phyloP scores from a whole-genome alignment of 2,888 invertebrate species.

The Phyllotreta striolata region DNA sequence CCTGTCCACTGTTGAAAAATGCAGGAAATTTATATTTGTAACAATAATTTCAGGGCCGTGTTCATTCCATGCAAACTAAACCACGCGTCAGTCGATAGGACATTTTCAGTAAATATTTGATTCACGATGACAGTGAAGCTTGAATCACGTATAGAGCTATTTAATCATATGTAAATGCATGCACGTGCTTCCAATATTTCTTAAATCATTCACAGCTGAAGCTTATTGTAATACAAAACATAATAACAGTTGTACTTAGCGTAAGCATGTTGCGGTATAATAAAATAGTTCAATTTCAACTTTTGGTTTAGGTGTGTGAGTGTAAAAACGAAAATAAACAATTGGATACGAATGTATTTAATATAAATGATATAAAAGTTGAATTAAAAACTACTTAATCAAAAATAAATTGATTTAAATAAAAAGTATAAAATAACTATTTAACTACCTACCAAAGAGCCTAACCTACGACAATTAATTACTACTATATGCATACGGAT shows the following conservation, averaged over 20 bases:
- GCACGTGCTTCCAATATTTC: background rate
- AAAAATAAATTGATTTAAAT: conserved; percentile 21
- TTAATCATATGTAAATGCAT: background rate
- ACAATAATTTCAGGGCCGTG: no score
- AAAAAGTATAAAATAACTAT: conserved; percentile 21
- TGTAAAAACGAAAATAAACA: conserved; percentile 21
- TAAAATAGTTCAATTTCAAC: no score
- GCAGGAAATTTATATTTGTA: background rate
- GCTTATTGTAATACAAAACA: background rate
- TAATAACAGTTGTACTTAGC: conserved; percentile 1
- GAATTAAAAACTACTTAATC: conserved; percentile 21
- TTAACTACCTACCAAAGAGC: conserved; percentile 29
- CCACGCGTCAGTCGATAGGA: no score
- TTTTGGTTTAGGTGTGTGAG: conserved; percentile 17
- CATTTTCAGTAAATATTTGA: no score
- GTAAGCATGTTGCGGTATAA: background rate
- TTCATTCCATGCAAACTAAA: no score
- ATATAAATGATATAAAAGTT: conserved; percentile 34
- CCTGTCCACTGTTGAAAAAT: conserved; percentile 70
- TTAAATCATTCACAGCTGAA: background rate
- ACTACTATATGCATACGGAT: conserved; percentile 50
- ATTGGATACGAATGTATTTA: conserved; percentile 27
- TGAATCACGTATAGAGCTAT: no score
- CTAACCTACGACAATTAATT: conserved; percentile 37
- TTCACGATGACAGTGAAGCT: no score